Evolutionary conservation across 1,140 invertebrate species (phyloP), one percentile per base, ranked within the genome.

Genomic region (Zaprionus tsacasi): DNA sequence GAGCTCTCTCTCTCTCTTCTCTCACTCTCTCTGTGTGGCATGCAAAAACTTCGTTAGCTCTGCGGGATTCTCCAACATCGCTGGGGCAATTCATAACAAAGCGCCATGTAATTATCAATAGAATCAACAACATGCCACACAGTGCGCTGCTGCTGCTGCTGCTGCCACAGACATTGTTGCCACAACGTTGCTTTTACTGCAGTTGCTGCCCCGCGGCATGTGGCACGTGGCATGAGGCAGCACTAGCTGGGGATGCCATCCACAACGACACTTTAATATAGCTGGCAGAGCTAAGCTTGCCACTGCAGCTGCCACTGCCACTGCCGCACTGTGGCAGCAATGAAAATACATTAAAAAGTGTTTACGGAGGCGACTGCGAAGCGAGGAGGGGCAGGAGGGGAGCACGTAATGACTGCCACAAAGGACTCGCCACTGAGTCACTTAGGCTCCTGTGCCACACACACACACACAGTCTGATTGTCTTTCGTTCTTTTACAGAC

Each of bases 401-500:
- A 64, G 38, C 27, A 43, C 61, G 38, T 67, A 65, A 71, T 76
- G 52, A 30, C 33, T 56, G 48, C 27, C 52, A 56, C 64, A 73
- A 48, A 60, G 52, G 27, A 45, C n/a, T 45, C 48, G 56, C n/a
- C 45, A 10, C 10, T 21, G 45, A 50, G 45, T 10, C 45, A 17
- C 21, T 50, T 50, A 50, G 36, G 27, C 27, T 27, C 4, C 33
- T 35, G 6, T 7, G 33, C 33, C 45, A 27, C 36, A 33, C 35
- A 43, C 40, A n/a, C 13, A 6, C 27, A 12, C 30, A 21, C 21
- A 38, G 33, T 13, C 48, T 54, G 13, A 64, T 54, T 52, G 48
- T 21, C 13, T 27, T 10, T 27, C 40, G 8, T 30, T 10, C 11
- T 63, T 58, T 57, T 40, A 33, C 69, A 98, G 98, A 43, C 95